phyloP scores from a whole-genome alignment of 2,113 vertebrate species.

The Muntiacus muntjak region DNA sequence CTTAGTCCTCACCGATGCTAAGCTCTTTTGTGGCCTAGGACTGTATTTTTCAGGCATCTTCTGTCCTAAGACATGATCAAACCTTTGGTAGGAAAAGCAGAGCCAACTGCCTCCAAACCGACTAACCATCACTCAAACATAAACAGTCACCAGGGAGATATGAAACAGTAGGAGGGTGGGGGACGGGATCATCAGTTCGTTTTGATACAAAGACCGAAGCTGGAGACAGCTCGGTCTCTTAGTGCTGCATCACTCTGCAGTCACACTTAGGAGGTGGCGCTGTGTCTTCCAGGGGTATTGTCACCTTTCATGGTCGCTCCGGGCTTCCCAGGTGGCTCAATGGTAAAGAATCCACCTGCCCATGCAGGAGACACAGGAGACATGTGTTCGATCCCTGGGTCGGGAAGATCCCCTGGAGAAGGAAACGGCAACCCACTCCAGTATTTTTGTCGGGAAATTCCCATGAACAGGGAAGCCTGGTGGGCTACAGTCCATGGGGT shows the following conservation, averaged over 20 bases:
- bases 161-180: background rate
- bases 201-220: background rate
- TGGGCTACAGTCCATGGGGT: background rate
- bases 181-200: background rate
- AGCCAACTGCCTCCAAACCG: background rate
- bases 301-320: background rate
- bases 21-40: background rate
- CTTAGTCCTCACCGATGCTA: background rate
- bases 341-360: background rate
- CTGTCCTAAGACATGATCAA: background rate
- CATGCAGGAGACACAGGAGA: background rate
- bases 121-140: background rate
- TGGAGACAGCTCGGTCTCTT: background rate
- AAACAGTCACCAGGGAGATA: background rate
- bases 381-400: background rate
- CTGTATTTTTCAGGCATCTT: background rate
- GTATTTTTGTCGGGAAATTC: background rate
- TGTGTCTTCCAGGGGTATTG: background rate
- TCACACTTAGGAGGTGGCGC: background rate
- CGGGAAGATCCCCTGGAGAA: background rate
- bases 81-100: background rate
- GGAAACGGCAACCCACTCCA: background rate
- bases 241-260: background rate
- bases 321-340: background rate
- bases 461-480: background rate